Percentiles rank a stretch among this genome's conserved stretches.
phyloP scores from a whole-genome alignment of 2,797 vertebrate genomes.

The Lagocephalus sceleratus region DNA sequence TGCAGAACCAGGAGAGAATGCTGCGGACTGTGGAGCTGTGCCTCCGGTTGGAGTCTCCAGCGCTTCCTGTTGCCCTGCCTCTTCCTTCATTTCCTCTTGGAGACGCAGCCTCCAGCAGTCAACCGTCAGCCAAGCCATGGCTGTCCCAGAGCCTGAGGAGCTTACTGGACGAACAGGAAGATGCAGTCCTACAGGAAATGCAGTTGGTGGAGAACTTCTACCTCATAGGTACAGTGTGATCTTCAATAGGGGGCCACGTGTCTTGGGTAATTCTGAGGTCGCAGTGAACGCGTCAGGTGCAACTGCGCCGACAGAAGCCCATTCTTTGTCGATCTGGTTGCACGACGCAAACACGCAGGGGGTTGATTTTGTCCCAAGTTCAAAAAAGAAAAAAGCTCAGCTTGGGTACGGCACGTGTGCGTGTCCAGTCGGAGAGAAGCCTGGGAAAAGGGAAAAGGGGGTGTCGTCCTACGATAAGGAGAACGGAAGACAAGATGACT shows the following conservation, averaged over 20 bases:
- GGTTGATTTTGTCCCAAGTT: no score
- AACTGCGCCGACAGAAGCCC: no score
- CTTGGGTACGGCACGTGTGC: no score
- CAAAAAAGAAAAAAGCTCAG: no score
- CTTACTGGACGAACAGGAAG: neutral
- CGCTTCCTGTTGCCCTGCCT: conserved; percentile 33
- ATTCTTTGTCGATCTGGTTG: no score
- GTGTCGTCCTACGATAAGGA: no score
- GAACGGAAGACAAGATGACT: no score
- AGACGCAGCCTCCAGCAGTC: neutral
- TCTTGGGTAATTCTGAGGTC: neutral
- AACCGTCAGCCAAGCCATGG: neutral
- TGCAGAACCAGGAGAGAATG: conserved; percentile 53
- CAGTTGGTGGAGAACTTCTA: conserved; percentile 51
- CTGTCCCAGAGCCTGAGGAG: conserved; percentile 25
- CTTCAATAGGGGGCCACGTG: neutral
- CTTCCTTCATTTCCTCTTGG: conserved; percentile 40
- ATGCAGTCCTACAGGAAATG: conserved; percentile 31
- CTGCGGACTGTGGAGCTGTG: conserved; percentile 77
- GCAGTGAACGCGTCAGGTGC: neutral
- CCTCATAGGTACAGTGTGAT: conserved; percentile 44
- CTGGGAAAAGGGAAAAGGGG: no score
- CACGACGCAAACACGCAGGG: no score
- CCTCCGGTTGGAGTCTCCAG: conserved; percentile 78
- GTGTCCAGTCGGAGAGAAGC: no score